Evolutionary conservation across 1,140 invertebrate species (phyloP).

Genomic region (Hyposmocoma kahamanoa): DNA sequence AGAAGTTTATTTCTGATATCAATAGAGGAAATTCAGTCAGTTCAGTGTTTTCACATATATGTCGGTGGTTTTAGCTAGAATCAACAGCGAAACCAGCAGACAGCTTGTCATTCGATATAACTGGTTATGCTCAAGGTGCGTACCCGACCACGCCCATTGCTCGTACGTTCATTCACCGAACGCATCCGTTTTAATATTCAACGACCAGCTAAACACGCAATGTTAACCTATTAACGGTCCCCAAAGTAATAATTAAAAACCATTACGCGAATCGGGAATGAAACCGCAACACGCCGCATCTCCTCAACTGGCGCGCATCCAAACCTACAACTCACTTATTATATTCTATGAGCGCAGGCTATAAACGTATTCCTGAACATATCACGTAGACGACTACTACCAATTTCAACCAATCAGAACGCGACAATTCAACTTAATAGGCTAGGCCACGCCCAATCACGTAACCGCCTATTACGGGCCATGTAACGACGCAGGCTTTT

Average conservation of each 20-base stretch:
- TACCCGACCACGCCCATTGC: slow-evolving; percentile 27
- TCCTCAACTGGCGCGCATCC: slow-evolving; percentile 55
- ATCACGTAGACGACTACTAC: slow-evolving; percentile 70
- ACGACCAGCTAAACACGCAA: slow-evolving; percentile 26
- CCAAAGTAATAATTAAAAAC: slow-evolving; percentile 54
- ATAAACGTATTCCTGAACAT: slow-evolving; percentile 72
- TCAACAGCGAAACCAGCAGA: slow-evolving; percentile 7
- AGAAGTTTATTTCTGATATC: too few relatives aligned
- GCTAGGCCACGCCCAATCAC: slow-evolving; percentile 67
- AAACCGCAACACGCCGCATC: slow-evolving; percentile 45
- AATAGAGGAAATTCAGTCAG: too few relatives aligned
- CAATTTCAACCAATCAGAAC: slow-evolving; percentile 71
- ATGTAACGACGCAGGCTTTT: slow-evolving; percentile 71
- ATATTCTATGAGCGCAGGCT: slow-evolving; percentile 68
- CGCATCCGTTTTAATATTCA: slow-evolving; percentile 33
- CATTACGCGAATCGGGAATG: slow-evolving; percentile 44
- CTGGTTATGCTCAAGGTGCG: slow-evolving; percentile 7
- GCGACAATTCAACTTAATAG: slow-evolving; percentile 72
- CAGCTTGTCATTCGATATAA: slow-evolving; percentile 20
- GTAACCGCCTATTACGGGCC: slow-evolving; percentile 72
- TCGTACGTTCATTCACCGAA: slow-evolving; percentile 32
- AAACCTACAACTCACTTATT: slow-evolving; percentile 66
- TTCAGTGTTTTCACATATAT: too few relatives aligned
- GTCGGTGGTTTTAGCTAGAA: too few relatives aligned
- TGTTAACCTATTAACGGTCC: slow-evolving; percentile 45